Evolutionary conservation across 2,888 invertebrate species (phyloP).

Genomic region (Nipponacmea schrenckii): DNA sequence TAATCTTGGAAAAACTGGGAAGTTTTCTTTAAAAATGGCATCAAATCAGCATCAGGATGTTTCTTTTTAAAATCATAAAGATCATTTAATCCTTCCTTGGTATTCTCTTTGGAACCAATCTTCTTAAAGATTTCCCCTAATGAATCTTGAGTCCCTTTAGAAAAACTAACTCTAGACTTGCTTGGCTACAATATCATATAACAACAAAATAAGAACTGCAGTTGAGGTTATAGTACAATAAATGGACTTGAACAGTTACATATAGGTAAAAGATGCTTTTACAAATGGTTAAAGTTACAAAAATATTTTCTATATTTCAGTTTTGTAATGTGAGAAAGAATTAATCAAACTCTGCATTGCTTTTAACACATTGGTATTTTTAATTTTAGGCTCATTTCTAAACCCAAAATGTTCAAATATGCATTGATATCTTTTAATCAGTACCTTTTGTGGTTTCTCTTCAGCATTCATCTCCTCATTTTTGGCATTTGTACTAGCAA

Average conservation of each 20-base stretch:
- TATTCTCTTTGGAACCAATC: constrained; percentile 88
- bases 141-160: constrained; percentile 85
- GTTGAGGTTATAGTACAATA: too few relatives aligned
- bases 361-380: too few relatives aligned
- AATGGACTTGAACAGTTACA: too few relatives aligned
- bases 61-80: constrained; percentile 83
- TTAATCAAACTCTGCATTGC: too few relatives aligned
- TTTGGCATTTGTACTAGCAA: constrained; percentile 37
- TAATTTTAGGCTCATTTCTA: too few relatives aligned
- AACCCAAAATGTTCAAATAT: too few relatives aligned
- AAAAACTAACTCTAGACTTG: constrained; percentile 70
- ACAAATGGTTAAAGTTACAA: too few relatives aligned
- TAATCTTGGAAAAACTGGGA: constrained; percentile 88
- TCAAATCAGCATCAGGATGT: constrained; percentile 86
- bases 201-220: too few relatives aligned
- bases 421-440: background rate
- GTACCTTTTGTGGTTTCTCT: constrained; percentile 40
- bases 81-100: constrained; percentile 80
- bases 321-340: too few relatives aligned
- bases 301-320: too few relatives aligned
- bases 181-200: constrained; percentile 19
- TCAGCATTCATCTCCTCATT: constrained; percentile 40
- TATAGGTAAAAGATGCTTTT: too few relatives aligned
- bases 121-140: constrained; percentile 89
- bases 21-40: constrained; percentile 84